A percentile compares a stretch with the other conserved stretches of the same genome.
Conservation (phyloP, 2,888 invertebrate genomes). For the Ectemnius lituratus region DNA sequence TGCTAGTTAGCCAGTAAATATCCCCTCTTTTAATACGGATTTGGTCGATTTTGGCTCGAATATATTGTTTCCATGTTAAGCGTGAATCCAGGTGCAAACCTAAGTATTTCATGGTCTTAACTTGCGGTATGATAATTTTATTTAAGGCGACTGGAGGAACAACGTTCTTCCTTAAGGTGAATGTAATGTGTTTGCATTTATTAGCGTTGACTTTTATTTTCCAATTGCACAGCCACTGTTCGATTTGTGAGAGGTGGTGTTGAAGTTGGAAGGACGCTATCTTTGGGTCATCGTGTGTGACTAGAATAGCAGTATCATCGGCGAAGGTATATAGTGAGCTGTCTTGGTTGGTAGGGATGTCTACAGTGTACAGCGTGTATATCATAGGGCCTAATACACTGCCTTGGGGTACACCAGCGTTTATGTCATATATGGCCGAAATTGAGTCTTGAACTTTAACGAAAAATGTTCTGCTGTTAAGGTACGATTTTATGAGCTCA, state of each 20-base stretch:
- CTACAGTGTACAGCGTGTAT: neutral
- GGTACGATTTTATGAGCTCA: slow-evolving; percentile 26
- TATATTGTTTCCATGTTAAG: slow-evolving; percentile 32
- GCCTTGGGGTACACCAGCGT: neutral
- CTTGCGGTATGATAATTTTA: slow-evolving; percentile 30
- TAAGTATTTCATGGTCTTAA: slow-evolving; percentile 42
- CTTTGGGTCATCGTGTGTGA: neutral
- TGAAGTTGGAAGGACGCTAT: neutral
- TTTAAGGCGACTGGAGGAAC: slow-evolving; percentile 27
- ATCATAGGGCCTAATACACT: neutral
- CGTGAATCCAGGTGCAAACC: slow-evolving; percentile 38
- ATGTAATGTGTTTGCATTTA: slow-evolving; percentile 3
- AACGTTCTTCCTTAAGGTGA: neutral
- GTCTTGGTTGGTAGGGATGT: neutral
- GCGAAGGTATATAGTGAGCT: neutral
- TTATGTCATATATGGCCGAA: neutral
- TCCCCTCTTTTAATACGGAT: slow-evolving; percentile 23
- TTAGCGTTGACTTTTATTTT: neutral
- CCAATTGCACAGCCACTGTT: neutral
- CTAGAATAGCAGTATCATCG: neutral
- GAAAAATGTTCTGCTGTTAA: no score
- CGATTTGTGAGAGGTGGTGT: neutral
- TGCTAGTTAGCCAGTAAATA: slow-evolving; percentile 36
- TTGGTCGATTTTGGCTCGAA: slow-evolving; percentile 28
- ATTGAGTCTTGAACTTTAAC: no score